A percentile compares a stretch with the other conserved stretches of the same genome.
These are phyloP conservation scores for Eolophus roseicapilla DNA, from an alignment of 2,113 vertebrate species.

Conservation along the genomic window DNA sequence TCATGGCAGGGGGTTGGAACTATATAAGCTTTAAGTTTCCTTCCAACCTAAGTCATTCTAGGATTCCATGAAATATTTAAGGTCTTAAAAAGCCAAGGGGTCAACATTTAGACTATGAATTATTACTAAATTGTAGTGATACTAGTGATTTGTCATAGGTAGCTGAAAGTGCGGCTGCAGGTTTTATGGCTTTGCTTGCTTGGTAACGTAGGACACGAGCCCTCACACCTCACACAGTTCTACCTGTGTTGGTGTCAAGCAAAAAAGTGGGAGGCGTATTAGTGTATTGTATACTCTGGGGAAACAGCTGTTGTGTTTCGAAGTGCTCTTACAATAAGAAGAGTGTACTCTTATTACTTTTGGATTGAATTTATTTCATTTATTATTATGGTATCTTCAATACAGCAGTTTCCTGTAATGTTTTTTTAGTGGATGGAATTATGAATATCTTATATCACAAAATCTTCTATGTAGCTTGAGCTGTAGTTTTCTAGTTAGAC, in stretches of 20 bases:
- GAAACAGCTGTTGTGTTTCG: neutral
- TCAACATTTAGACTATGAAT: neutral
- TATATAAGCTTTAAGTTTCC: neutral
- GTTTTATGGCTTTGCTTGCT: neutral
- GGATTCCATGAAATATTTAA: neutral
- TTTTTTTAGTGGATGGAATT: neutral
- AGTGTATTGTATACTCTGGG: neutral
- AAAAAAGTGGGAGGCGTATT: neutral
- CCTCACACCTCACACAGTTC: neutral
- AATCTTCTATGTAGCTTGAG: neutral
- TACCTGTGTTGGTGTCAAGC: neutral
- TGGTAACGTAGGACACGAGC: neutral
- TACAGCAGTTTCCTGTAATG: neutral
- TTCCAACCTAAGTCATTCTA: neutral
- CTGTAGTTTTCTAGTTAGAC: neutral
- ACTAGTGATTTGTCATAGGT: neutral
- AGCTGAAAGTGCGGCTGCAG: neutral
- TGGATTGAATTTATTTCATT: neutral
- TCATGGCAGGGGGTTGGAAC: neutral
- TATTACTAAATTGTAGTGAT: neutral
- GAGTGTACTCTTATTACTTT: neutral
- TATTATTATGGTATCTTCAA: neutral
- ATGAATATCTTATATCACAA: neutral
- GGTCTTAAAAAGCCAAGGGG: constrained; percentile 4
- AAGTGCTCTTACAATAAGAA: neutral